These are phyloP conservation scores for Ceratitis capitata DNA, from an alignment of 1,140 invertebrate species.

Conservation along the genomic window DNA sequence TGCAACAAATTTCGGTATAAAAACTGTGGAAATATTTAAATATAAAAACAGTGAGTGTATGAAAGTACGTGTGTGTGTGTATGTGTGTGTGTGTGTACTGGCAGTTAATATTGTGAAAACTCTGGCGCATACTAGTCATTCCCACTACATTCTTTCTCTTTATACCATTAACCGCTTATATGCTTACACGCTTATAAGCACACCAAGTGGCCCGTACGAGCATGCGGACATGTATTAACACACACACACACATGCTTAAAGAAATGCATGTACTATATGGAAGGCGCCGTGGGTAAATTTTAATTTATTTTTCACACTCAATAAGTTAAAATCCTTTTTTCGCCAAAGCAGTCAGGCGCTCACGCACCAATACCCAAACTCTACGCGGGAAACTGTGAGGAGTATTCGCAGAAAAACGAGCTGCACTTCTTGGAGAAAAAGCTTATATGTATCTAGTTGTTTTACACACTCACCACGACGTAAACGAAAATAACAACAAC, in stretches of 20 bases:
- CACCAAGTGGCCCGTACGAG: background rate
- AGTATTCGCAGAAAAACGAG: background rate
- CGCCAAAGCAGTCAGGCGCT: background rate
- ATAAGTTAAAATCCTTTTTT: constrained; percentile 29
- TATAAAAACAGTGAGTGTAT: background rate
- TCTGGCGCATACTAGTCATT: background rate
- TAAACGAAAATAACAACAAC: no score
- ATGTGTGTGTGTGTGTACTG: background rate
- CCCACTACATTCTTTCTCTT: background rate
- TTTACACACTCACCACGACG: background rate
- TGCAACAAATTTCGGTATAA: no score
- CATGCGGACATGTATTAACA: background rate
- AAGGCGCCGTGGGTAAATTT: background rate
- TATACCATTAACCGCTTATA: background rate
- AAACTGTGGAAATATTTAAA: no score
- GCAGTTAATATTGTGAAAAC: constrained; percentile 7
- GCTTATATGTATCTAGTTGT: background rate
- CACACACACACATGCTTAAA: background rate
- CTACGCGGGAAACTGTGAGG: background rate
- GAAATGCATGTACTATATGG: no score
- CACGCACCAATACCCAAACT: background rate
- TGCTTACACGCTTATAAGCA: constrained; percentile 3
- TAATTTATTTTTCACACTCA: constrained; percentile 37
- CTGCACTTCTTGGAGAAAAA: background rate
- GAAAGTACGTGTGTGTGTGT: background rate